A percentile compares a stretch with the other conserved stretches of the same genome.
Evolutionary conservation across 2,797 vertebrate species (phyloP).

Genomic region (Falco berigora): DNA sequence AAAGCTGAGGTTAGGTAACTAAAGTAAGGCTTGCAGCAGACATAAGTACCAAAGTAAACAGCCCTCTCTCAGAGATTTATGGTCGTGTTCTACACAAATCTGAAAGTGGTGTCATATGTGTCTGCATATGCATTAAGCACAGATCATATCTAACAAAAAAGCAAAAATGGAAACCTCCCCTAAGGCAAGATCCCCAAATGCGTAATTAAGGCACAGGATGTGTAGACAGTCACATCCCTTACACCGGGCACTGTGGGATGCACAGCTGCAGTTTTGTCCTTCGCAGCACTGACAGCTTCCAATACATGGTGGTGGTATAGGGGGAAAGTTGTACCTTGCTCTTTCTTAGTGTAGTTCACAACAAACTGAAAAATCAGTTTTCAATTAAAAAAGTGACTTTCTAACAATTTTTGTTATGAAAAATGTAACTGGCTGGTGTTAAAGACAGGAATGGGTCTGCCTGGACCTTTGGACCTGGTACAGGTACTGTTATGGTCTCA

Average conservation of each 20-base stretch:
- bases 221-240: background rate
- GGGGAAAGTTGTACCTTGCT: background rate
- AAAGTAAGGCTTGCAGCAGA: background rate
- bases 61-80: background rate
- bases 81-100: background rate
- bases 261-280: background rate
- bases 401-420: background rate
- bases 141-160: background rate
- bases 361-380: background rate
- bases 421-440: background rate
- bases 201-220: background rate
- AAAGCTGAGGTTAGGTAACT: background rate
- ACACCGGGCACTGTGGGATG: fast-evolving
- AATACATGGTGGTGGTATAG: fast-evolving
- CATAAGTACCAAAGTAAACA: background rate
- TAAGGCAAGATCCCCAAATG: background rate
- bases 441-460: background rate
- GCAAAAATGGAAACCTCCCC: background rate
- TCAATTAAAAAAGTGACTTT: background rate
- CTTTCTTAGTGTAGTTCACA: background rate
- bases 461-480: background rate
- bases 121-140: background rate
- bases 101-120: background rate
- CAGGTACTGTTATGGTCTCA: background rate
- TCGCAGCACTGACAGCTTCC: background rate